These are phyloP conservation scores for Charina bottae DNA, from an alignment of 2,113 vertebrate species.

Conservation along the genomic window DNA sequence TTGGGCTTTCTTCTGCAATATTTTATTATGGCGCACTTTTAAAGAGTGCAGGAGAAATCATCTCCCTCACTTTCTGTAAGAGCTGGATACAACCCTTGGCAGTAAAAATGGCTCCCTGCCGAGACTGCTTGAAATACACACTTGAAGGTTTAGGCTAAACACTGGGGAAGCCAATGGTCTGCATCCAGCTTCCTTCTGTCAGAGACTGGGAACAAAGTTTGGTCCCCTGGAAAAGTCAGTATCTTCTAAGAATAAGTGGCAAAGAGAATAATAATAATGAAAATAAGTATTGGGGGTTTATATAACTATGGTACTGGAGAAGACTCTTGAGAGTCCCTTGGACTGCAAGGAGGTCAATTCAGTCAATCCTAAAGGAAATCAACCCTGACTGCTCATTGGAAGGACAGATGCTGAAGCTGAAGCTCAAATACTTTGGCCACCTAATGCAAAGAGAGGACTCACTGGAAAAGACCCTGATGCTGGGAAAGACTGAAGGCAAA, in stretches of 20 bases:
- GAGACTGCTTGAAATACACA: neutral
- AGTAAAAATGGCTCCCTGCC: neutral
- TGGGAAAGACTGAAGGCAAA: too few relatives aligned
- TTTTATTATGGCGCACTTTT: accelerated
- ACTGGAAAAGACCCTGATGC: too few relatives aligned
- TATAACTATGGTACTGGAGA: too few relatives aligned
- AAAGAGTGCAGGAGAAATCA: conserved; percentile 22
- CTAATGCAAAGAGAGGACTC: too few relatives aligned
- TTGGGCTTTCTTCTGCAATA: conserved; percentile 23
- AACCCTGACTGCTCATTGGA: too few relatives aligned
- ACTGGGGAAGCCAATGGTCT: neutral
- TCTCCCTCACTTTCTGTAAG: neutral
- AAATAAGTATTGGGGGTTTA: neutral
- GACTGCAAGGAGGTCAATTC: too few relatives aligned
- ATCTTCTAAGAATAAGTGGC: neutral
- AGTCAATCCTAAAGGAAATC: too few relatives aligned
- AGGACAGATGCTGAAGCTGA: too few relatives aligned
- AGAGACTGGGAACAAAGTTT: neutral
- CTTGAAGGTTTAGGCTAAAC: neutral
- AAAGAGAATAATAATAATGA: neutral
- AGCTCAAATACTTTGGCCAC: too few relatives aligned
- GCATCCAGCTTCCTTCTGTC: neutral
- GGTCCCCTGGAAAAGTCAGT: neutral
- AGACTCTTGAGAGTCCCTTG: too few relatives aligned
- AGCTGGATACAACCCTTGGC: neutral